Evolutionary conservation across 1,140 invertebrate genomes (phyloP).

Genomic region (Condylostylus longicornis): DNA sequence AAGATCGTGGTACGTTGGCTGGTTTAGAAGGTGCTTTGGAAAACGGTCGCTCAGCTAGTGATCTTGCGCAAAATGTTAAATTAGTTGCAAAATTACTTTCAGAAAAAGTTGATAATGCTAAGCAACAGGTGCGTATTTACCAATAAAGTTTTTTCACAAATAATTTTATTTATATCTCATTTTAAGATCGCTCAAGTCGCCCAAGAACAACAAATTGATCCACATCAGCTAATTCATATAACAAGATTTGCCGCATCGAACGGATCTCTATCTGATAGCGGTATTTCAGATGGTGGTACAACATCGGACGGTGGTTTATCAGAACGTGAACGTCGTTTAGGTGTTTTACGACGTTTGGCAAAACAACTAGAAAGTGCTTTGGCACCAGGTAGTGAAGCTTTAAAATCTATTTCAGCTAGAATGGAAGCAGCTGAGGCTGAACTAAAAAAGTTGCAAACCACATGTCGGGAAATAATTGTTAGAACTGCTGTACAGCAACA

Average conservation of each 20-base stretch:
- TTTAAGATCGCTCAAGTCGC: slow-evolving; percentile 17
- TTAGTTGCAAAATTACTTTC: slow-evolving; percentile 52
- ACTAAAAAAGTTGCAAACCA: slow-evolving; percentile 56
- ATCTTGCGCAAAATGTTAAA: slow-evolving; percentile 45
- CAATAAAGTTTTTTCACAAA: background rate
- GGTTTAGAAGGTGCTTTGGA: slow-evolving; percentile 44
- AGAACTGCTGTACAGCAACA: slow-evolving; percentile 41
- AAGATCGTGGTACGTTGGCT: slow-evolving; percentile 46
- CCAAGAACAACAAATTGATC: slow-evolving; percentile 22
- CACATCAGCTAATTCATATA: slow-evolving; percentile 27
- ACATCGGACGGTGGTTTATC: slow-evolving; percentile 54
- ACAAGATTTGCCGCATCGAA: slow-evolving; percentile 33
- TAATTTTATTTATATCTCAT: background rate
- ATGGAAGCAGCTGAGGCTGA: slow-evolving; percentile 66
- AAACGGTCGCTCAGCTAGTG: slow-evolving; percentile 42
- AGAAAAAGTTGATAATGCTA: slow-evolving; percentile 40
- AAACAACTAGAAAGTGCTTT: slow-evolving; percentile 49
- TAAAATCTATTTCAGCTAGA: slow-evolving; percentile 45
- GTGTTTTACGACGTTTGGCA: slow-evolving; percentile 46
- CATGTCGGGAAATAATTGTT: slow-evolving; percentile 60
- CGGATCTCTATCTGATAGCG: slow-evolving; percentile 55
- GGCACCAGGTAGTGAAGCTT: slow-evolving; percentile 46
- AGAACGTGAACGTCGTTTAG: slow-evolving; percentile 53
- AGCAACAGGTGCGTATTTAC: slow-evolving; percentile 28
- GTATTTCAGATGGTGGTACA: slow-evolving; percentile 55